Evolutionary conservation across 30 jellyfish, hydroid and myxozoan genomes (phyloP), one percentile per base, ranked within the genome.

Genomic region (Catostylus mosaicus): DNA sequence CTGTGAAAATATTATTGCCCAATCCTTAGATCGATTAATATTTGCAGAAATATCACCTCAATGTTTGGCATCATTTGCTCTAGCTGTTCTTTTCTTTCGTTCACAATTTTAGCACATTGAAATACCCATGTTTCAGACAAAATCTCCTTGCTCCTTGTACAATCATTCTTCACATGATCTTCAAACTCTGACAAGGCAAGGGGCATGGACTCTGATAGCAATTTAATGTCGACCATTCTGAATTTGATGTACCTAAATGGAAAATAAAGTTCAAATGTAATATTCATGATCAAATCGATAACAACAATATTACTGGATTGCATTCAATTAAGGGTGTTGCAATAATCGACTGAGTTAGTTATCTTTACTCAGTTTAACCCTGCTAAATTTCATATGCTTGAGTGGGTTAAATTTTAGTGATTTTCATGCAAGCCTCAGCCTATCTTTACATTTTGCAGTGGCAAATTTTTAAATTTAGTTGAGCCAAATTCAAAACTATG

Each of bases 51-150:
- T 5, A 2, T n/a, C 32, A 80, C 90, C 93, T 84, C 95, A 26
- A 32, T 73, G 16, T 37, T 33, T 3, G 88, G 88, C 88, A 75
- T 84, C 51, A 57, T 36, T 36, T 66, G 77, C 68, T 84, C 88
- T 7, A 84, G 48, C 14, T 27, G 51, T 0, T 48, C 83, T 46
- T 38, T 84, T 31, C 85, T 37, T 16, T 59, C 77, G 37, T 79
- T 70, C 29, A 73, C 81, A 11, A 84, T 63, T 50, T 73, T 84
- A 1, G 88, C 88, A 50, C 95, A 84, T 51, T 84, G 84, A 51
- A 73, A 73, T 2, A 84, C 79, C 95, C 95, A 84, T 45, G 74
- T 61, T 48, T 84, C 84, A 30, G 83, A 23, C 37, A 84, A 65
- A 3, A 30, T 52, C 29, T 64, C 88, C 47, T 81, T 51, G 78